Evolutionary conservation across 2,797 vertebrate genomes (phyloP).

Genomic region (Balearica regulorum): DNA sequence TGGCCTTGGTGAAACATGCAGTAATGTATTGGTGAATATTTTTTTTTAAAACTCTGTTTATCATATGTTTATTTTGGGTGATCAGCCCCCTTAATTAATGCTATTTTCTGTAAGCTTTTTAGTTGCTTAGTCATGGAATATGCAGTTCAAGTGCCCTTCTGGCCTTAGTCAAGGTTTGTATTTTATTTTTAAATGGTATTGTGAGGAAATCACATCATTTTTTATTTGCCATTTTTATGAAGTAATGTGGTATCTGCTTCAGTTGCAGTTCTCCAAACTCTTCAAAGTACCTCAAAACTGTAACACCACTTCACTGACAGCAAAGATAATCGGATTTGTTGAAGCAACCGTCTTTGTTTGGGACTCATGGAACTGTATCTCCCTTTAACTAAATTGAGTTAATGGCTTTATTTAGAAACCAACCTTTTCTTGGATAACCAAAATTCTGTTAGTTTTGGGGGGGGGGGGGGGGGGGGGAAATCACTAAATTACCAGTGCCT

Average conservation of each 20-base stretch:
- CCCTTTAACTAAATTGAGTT: slow-evolving; percentile 18
- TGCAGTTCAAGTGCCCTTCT: background rate
- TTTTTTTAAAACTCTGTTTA: background rate
- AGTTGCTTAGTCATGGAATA: background rate
- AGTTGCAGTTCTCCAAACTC: background rate
- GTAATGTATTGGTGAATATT: background rate
- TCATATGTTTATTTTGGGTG: background rate
- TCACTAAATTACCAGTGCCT: slow-evolving; percentile 37
- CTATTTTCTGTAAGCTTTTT: background rate
- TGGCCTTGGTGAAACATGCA: background rate
- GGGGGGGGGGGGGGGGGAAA: no score
- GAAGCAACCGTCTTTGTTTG: background rate
- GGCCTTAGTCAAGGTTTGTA: background rate
- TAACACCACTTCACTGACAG: background rate
- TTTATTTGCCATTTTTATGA: background rate
- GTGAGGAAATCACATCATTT: background rate
- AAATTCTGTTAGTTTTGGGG: background rate
- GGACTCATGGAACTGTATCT: slow-evolving; percentile 16
- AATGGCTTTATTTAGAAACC: slow-evolving; percentile 33
- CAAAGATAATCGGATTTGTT: slow-evolving; percentile 9
- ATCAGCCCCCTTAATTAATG: background rate
- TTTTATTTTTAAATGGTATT: background rate
- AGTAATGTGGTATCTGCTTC: background rate
- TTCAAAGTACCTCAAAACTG: background rate
- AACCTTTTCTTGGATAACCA: slow-evolving; percentile 1